Percentiles rank a stretch among this genome's conserved stretches.
Conservation (phyloP, 2,797 vertebrate genomes). For the Heterohyrax brucei region DNA sequence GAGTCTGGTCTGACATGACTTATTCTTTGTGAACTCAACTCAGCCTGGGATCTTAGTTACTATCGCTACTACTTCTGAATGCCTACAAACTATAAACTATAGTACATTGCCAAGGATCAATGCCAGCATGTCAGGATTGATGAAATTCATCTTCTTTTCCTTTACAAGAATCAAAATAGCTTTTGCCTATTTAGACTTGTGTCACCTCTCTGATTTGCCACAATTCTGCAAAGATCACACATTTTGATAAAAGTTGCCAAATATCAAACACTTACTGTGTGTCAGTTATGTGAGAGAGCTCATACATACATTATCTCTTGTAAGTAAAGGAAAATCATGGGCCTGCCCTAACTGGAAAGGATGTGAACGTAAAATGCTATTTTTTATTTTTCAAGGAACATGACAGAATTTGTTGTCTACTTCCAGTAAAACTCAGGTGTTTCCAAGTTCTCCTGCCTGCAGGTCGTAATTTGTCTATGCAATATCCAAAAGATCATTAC, state of each 20-base stretch:
- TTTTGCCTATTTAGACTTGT: conserved; percentile 38
- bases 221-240: conserved; percentile 44
- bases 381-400: conserved; percentile 37
- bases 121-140: background rate
- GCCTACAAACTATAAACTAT: background rate
- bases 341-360: background rate
- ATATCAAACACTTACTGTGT: conserved; percentile 6
- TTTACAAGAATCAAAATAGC: conserved; percentile 52
- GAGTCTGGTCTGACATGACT: background rate
- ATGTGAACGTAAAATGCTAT: background rate
- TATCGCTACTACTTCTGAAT: background rate
- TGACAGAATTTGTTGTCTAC: background rate
- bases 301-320: background rate
- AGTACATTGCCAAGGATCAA: background rate
- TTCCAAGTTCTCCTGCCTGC: background rate
- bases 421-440: background rate
- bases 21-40: background rate
- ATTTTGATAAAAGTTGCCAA: conserved; percentile 59
- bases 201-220: conserved; percentile 49
- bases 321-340: background rate
- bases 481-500: no score
- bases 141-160: background rate
- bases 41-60: background rate
- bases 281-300: conserved; percentile 14
- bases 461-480: background rate